Conservation (phyloP, 2,888 invertebrate species). For the Creontiades dilutus region DNA sequence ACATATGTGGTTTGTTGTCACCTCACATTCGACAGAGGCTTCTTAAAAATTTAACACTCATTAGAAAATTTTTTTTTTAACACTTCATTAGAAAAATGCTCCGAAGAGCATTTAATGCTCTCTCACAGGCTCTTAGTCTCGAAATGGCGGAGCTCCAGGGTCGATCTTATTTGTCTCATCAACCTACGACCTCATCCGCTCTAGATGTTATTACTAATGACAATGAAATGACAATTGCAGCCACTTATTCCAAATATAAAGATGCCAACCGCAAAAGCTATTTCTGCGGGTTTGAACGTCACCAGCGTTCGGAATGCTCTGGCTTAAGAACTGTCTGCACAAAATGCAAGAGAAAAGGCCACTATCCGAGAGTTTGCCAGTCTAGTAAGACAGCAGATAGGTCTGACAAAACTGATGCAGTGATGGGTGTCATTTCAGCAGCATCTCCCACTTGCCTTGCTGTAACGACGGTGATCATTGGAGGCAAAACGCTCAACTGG, state of each 20-base stretch:
- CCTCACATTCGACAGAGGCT: slow-evolving; percentile 64
- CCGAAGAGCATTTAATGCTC: too few species aligned
- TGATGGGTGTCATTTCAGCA: background rate
- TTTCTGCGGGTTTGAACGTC: slow-evolving; percentile 39
- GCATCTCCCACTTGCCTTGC: background rate
- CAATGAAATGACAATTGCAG: background rate
- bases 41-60: slow-evolving; percentile 54
- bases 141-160: slow-evolving; percentile 46
- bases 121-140: slow-evolving; percentile 3
- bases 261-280: slow-evolving; percentile 38
- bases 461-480: background rate
- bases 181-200: background rate
- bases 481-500: background rate
- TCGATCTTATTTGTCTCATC: background rate
- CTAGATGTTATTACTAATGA: background rate
- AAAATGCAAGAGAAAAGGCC: slow-evolving; percentile 58
- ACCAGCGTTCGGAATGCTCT: slow-evolving; percentile 53
- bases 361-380: slow-evolving; percentile 67
- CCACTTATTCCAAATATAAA: background rate
- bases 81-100: too few species aligned
- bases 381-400: background rate
- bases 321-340: slow-evolving; percentile 69
- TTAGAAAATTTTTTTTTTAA: too few species aligned
- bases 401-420: background rate
- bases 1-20: slow-evolving; percentile 62